phyloP scores from a whole-genome alignment of 1,140 invertebrate species.

The Trachelipus rathkii region DNA sequence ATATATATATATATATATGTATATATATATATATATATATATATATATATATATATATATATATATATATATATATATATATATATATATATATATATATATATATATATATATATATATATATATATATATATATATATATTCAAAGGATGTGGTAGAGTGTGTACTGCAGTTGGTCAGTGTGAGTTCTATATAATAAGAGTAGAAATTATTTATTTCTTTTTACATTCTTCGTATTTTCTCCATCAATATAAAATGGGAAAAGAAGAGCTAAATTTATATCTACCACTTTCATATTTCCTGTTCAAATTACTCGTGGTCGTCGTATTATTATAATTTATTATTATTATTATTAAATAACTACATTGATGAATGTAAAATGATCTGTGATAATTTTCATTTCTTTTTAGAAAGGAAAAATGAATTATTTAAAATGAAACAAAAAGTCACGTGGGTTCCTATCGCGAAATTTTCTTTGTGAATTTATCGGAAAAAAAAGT shows the following conservation, averaged over 20 bases:
- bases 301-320: neutral
- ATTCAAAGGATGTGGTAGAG: neutral
- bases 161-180: neutral
- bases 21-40: conserved; percentile 9
- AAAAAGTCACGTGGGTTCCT: too few relatives aligned
- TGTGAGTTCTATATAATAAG: too few relatives aligned
- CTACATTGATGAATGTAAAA: neutral
- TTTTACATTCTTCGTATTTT: neutral
- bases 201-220: neutral
- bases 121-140: conserved; percentile 12
- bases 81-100: conserved; percentile 20
- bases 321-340: neutral
- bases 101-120: conserved; percentile 19
- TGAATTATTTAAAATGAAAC: too few relatives aligned
- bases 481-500: neutral
- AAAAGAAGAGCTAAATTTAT: neutral
- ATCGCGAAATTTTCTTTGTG: neutral
- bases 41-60: neutral
- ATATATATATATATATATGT: conserved; percentile 22
- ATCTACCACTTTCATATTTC: neutral
- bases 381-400: conserved; percentile 1
- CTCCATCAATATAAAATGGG: neutral
- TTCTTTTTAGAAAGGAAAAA: neutral
- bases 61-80: conserved; percentile 20
- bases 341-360: neutral